A percentile compares a stretch with the other conserved stretches of the same genome.
Evolutionary conservation across 2,113 vertebrate species (phyloP).

Genomic region (Cryptotis parvus): DNA sequence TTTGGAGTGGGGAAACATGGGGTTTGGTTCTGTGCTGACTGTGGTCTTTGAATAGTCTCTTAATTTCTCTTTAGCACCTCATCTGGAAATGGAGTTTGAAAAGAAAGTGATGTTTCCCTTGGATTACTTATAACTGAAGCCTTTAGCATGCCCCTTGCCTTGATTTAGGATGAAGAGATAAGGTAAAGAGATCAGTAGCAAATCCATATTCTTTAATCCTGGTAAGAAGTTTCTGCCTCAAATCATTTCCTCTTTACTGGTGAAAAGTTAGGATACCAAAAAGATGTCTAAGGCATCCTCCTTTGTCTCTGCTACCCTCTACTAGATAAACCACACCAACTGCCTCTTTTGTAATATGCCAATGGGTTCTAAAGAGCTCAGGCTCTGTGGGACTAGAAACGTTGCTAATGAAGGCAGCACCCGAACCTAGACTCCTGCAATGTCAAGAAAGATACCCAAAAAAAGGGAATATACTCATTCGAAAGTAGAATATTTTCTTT

Average conservation of each 20-base stretch:
- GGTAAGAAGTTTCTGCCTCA: background rate
- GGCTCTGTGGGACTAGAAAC: background rate
- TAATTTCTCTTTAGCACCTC: background rate
- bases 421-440: background rate
- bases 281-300: background rate
- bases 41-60: background rate
- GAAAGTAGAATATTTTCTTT: background rate
- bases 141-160: accelerated
- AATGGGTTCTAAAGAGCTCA: background rate
- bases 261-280: background rate
- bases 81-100: background rate
- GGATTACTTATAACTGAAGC: background rate
- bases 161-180: background rate
- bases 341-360: background rate
- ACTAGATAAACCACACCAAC: background rate
- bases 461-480: background rate
- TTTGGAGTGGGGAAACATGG: background rate
- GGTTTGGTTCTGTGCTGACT: background rate
- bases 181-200: accelerated
- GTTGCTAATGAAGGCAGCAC: background rate
- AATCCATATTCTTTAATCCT: background rate
- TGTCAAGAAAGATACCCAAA: background rate
- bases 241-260: background rate
- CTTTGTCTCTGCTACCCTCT: background rate
- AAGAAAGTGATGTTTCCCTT: background rate